These are phyloP conservation scores for Lasaia peninsularis DNA, from an alignment of 1,140 invertebrate species.

Conservation along the genomic window DNA sequence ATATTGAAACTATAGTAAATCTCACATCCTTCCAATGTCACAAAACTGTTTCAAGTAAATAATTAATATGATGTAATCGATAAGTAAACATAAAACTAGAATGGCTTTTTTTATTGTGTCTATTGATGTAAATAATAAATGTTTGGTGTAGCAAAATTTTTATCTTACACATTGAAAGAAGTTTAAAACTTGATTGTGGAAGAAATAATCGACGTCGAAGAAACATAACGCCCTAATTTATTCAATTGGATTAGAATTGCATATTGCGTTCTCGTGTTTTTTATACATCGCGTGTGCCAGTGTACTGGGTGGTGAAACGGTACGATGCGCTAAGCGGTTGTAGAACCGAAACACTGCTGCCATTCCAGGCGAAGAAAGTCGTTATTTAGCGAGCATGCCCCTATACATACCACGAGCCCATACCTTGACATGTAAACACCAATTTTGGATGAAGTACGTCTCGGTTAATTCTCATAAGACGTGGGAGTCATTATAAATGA, in stretches of 20 bases:
- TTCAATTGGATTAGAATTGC: slow-evolving; percentile 27
- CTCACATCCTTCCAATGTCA: too few relatives aligned
- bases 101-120: too few relatives aligned
- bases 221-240: slow-evolving; percentile 16
- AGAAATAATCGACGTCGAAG: slow-evolving; percentile 4
- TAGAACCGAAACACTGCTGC: slow-evolving; percentile 48
- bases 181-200: background rate
- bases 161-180: background rate
- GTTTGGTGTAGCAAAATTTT: too few relatives aligned
- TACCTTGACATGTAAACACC: slow-evolving; percentile 15
- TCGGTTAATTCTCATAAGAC: background rate
- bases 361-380: slow-evolving; percentile 71
- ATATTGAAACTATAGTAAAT: too few relatives aligned
- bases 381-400: slow-evolving; percentile 39
- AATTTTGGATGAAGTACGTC: background rate
- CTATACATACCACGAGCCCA: slow-evolving; percentile 22
- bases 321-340: slow-evolving; percentile 46
- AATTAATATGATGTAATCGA: too few relatives aligned
- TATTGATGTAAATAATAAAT: too few relatives aligned
- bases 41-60: too few relatives aligned
- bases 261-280: slow-evolving; percentile 31
- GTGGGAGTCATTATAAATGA: background rate
- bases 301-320: slow-evolving; percentile 51
- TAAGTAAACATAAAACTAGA: too few relatives aligned
- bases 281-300: slow-evolving; percentile 39